Evolutionary conservation across 2,888 invertebrate species (phyloP).

Genomic region (Eueremaeus valkanovi): DNA sequence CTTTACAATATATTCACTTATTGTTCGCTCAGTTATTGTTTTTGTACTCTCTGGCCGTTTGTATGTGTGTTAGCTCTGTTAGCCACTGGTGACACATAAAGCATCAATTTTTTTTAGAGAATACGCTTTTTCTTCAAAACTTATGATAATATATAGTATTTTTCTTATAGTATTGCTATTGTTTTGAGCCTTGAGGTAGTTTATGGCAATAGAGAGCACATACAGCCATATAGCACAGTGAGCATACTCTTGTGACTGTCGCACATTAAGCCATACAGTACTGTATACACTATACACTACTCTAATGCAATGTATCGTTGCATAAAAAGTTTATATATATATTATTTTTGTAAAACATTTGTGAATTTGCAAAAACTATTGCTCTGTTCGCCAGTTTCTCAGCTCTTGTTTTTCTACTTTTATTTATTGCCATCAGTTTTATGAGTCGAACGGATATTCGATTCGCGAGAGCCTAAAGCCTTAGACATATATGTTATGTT

Average conservation of each 20-base stretch:
- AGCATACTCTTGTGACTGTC: constrained; percentile 10
- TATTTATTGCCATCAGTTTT: constrained; percentile 32
- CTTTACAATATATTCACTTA: constrained; percentile 22
- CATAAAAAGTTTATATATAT: constrained; percentile 1
- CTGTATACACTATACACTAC: no score
- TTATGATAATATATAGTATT: constrained; percentile 12
- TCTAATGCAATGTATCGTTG: constrained; percentile 29
- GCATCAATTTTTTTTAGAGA: constrained; percentile 26
- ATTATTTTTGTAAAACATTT: constrained; percentile 8
- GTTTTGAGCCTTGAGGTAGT: constrained; percentile 31
- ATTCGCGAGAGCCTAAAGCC: not conserved
- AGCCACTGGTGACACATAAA: constrained; percentile 29
- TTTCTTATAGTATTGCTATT: constrained; percentile 14
- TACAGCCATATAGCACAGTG: not conserved
- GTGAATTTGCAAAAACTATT: constrained; percentile 32
- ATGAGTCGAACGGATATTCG: constrained; percentile 17
- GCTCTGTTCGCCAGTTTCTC: not conserved
- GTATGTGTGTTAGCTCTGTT: not conserved
- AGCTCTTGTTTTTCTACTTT: not conserved
- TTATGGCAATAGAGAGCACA: not conserved
- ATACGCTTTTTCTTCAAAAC: not conserved
- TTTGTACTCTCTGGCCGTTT: no score
- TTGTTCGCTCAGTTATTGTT: not conserved
- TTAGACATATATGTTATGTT: constrained; percentile 16
- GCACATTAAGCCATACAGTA: no score